Evolutionary conservation across 2,797 vertebrate species (phyloP), one percentile per base, ranked within the genome.

Genomic region (Phoebastria nigripes): DNA sequence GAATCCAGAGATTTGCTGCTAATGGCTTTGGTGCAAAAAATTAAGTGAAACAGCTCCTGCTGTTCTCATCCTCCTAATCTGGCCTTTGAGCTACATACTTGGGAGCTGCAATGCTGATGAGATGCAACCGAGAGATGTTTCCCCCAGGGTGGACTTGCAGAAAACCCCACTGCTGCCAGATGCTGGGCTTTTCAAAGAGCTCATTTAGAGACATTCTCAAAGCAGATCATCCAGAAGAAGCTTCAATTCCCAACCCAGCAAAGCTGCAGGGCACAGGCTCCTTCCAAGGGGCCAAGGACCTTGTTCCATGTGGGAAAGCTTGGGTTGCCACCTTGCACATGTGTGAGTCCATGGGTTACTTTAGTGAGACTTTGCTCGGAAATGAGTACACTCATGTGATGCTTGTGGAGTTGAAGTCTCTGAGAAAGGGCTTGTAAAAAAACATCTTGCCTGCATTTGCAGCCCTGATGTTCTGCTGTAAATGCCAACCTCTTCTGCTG

Each of bases 341-440:
- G 14, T 31, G 6, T 54, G 24, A 42, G 19, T 33, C 41, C 10
- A 12, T 19, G 20, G 19, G 18, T 21, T 78, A 33, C 37, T 82
- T 70, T 13, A 18, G 19, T 46, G 29, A 67, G 31, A 41, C 7
- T 47, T 17, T 47, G 20, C 28, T 29, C 18, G 26, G 28, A 52
- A 62, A 21, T 33, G 15, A 47, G 15, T 21, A 21, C 2, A 1
- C 16, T 44, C 21, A 19, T 4, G 1, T 3, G 16, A 26, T 7
- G 4, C 37, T 49, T 52, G 35, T 35, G 35, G 12, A 17, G 24
- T 33, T 1, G 4, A 67, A 78, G 35, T 31, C 28, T 52, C 24
- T 51, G 28, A 81, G 49, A 63, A 70, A 55, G 4, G 22, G 21
- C 44, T 79, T 5, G 6, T 63, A 31, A 49, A 76, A 46, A 28